phyloP scores from a whole-genome alignment of 2,113 vertebrate genomes.

The Plotosus lineatus region DNA sequence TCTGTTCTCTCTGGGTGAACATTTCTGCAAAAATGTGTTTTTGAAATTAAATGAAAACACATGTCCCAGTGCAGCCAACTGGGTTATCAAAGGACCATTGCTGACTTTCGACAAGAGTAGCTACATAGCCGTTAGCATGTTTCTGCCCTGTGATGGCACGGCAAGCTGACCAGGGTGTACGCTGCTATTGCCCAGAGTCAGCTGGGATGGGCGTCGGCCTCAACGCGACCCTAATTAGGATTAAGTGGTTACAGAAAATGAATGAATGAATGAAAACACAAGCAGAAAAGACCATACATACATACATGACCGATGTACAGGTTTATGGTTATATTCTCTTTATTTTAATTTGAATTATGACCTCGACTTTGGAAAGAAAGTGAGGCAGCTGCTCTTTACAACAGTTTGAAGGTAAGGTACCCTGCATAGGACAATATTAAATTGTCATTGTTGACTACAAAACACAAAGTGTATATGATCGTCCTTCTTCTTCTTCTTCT shows the following conservation, averaged over 20 bases:
- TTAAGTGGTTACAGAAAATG: conserved; percentile 12
- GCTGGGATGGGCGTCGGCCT: too few relatives aligned
- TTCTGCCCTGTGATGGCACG: too few relatives aligned
- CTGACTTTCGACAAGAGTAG: too few relatives aligned
- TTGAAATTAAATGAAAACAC: neutral
- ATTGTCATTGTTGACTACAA: conserved; percentile 49
- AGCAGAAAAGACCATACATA: conserved; percentile 1
- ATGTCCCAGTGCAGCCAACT: too few relatives aligned
- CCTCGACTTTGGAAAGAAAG: conserved; percentile 42
- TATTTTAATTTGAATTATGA: conserved; percentile 47
- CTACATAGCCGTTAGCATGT: too few relatives aligned
- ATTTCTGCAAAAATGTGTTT: neutral
- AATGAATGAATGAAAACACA: neutral
- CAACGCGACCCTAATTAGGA: too few relatives aligned
- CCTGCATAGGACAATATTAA: conserved; percentile 55
- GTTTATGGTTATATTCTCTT: conserved; percentile 57
- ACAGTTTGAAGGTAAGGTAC: conserved; percentile 45
- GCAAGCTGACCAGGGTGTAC: too few relatives aligned
- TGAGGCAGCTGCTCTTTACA: conserved; percentile 41
- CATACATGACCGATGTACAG: conserved; percentile 37
- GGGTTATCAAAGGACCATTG: too few relatives aligned
- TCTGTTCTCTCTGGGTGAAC: neutral
- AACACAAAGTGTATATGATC: conserved; percentile 47
- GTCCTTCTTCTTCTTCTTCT: neutral
- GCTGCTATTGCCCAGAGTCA: too few relatives aligned